phyloP scores from a whole-genome alignment of 2,113 vertebrate genomes.

The Dromiciops gliroides region DNA sequence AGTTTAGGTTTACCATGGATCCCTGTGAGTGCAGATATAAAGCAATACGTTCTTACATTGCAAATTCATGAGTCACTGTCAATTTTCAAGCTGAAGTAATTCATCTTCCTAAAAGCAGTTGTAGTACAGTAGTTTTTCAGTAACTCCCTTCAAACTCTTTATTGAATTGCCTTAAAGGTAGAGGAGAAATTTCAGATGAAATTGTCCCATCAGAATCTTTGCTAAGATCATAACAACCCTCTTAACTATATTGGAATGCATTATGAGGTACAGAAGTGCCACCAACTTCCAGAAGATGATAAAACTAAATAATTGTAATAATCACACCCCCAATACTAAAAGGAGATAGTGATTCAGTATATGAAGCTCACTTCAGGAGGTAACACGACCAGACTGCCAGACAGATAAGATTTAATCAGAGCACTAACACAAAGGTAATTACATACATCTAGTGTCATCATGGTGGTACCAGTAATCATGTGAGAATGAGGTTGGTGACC shows the following conservation, averaged over 20 bases:
- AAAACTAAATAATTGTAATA: background rate
- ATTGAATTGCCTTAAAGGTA: background rate
- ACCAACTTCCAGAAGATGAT: background rate
- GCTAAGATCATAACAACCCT: background rate
- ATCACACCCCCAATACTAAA: background rate
- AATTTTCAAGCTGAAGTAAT: background rate
- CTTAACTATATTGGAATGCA: background rate
- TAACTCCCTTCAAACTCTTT: background rate
- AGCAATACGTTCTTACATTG: background rate
- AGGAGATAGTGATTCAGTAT: background rate
- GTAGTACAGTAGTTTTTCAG: background rate
- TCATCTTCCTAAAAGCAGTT: background rate
- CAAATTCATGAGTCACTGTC: conserved; percentile 1
- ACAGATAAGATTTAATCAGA: background rate
- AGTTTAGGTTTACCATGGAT: background rate
- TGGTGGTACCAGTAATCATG: background rate
- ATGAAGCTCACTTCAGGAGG: background rate
- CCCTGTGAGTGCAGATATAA: background rate
- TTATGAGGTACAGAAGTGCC: background rate
- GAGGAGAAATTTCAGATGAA: background rate
- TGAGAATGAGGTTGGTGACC: too few relatives aligned
- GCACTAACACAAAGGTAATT: background rate
- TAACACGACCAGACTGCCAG: background rate
- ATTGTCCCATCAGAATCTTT: background rate
- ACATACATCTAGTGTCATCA: background rate